Evolutionary conservation across 1,140 invertebrate genomes (phyloP).

Genomic region (Trichomalopsis sarcophagae): DNA sequence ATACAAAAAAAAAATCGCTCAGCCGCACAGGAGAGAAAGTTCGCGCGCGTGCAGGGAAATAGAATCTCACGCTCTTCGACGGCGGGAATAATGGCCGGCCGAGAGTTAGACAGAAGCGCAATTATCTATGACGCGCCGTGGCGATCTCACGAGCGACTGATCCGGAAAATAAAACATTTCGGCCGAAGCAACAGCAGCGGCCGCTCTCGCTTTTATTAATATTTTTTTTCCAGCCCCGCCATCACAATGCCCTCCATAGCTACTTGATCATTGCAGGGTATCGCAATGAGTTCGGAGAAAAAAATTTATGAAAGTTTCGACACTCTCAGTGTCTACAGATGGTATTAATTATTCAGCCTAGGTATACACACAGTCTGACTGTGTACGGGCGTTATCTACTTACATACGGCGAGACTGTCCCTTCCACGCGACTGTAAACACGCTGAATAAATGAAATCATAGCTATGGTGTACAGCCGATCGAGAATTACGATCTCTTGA

Average conservation of each 20-base stretch:
- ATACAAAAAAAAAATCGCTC: not conserved
- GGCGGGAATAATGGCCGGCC: not conserved
- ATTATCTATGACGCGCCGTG: slow-evolving; percentile 42
- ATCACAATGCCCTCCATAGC: not conserved
- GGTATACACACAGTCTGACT: too few species aligned
- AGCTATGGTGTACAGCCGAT: too few species aligned
- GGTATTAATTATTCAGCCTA: too few species aligned
- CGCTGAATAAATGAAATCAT: too few species aligned
- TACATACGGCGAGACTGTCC: too few species aligned
- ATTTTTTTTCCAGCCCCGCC: slow-evolving; percentile 7
- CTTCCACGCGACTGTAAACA: too few species aligned
- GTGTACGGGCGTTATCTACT: too few species aligned
- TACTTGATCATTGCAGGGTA: slow-evolving; percentile 5
- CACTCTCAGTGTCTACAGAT: too few species aligned
- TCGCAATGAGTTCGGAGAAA: not conserved
- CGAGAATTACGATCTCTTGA: too few species aligned
- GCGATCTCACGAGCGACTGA: slow-evolving; percentile 41
- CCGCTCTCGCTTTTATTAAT: slow-evolving; percentile 23
- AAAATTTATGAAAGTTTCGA: too few species aligned
- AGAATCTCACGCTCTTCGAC: slow-evolving; percentile 11
- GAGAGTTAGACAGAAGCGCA: slow-evolving; percentile 22
- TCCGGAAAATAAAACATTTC: slow-evolving; percentile 48
- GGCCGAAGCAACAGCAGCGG: not conserved
- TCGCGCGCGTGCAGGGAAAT: slow-evolving; percentile 20
- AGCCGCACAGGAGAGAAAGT: not conserved